Evolutionary conservation across 1,140 invertebrate species (phyloP), one percentile per base, ranked within the genome.

Genomic region (Brevipalpus yothersi): DNA sequence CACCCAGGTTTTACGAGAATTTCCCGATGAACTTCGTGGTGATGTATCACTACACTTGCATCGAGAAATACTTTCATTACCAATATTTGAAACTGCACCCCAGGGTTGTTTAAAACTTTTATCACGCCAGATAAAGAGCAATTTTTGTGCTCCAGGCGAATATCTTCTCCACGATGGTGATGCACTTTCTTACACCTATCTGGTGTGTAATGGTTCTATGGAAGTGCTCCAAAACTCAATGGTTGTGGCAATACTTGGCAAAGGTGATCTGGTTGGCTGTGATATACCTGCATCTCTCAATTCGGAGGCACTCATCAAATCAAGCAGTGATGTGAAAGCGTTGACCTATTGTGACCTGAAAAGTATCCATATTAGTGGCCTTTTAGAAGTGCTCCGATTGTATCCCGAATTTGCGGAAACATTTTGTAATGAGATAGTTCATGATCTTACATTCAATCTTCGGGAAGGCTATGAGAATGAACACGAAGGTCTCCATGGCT

Each of bases 241-340:
- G 82, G 93, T 98, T 54, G 91, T 97, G 19, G 93, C 93, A 53
- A 97, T 98, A 68, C 76, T 97, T 67, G 92, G 93, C 94, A 95
- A 94, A 75, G 90, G 90, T 10, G 91, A 95, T 74, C 73, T 94
- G 51, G 86, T 95, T n/a, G 91, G 91, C 1, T 86, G 84, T 67
- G 89, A 95, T 71, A 89, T 94, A 67, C 67, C 64, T 66, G 69
- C 40, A 71, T 74, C 59, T 71, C 70, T 53, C 69, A 74, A 59
- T 69, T 74, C 65, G 2, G 86, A 92, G 67, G 80, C 84, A 1
- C 77, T 93, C 8, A 82, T 90, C 10, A 91, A 90, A 70, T 92
- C 87, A 8, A 88, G 84, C 68, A 89, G 86, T 72, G 89, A 94
- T 69, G 89, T 95, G 15, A 84, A 86, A 72, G 88, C 89, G 21